Evolutionary conservation across 2,888 invertebrate genomes (phyloP), one percentile per base, ranked within the genome.

Genomic region (Volucella inanis): DNA sequence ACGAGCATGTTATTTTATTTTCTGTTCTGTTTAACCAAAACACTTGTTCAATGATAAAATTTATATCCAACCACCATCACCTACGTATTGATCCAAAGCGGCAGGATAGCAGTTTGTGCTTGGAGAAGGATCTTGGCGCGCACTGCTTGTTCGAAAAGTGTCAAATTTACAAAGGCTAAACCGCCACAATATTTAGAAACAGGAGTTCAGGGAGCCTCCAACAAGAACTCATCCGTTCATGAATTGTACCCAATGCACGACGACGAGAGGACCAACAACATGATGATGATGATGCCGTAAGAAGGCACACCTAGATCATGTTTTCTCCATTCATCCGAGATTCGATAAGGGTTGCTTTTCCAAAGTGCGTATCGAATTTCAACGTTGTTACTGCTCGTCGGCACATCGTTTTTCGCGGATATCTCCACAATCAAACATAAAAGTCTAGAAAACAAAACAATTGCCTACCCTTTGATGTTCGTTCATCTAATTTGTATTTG

Each of bases 301-400:
- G 86, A 82, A 86, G 86, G 86, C 86, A 86, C 86, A 86, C 86
- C 86, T 86, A 82, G 82, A 86, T 86, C 86, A 86, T 86, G 86
- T 86, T 86, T 82, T 86, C 72, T 82, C 78, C 82, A 86, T 78
- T 82, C 77, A 86, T 55, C 77, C 74, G 76, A 81, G 80, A 78
- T 74, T 86, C 77, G 82, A 86, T 82, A 82, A 86, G 81, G 86
- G 86, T 82, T 86, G 77, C 71, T 70, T 47, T 67, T 62, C 71
- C 68, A 81, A 68, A 64, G 67, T 62, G 45, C 9, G 81, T 67
- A 85, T 85, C 76, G 57, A 77, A 77, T 85, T 85, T 81, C 85
- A 76, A 55, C 22, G 54, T 70, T 70, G 76, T 81, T 75, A 55
- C 68, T 55, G 57, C 43, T 67, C 68, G 59, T 57, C 55, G 84